Evolutionary conservation across 2,113 vertebrate species (phyloP).

Genomic region (Melanotaenia duboulayi): DNA sequence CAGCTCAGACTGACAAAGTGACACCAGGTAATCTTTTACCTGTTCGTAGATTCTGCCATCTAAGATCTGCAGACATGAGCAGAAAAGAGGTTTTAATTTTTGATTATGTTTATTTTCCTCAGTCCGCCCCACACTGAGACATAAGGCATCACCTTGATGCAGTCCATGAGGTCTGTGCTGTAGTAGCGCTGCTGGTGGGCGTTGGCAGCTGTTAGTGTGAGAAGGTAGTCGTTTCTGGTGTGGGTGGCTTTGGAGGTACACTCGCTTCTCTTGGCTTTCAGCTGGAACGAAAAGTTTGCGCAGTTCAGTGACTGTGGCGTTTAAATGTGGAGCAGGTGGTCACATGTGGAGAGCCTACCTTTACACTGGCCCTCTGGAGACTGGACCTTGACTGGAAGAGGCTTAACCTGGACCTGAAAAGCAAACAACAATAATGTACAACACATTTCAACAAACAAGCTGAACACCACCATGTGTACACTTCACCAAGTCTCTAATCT

Average conservation of each 20-base stretch:
- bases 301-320: neutral
- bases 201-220: slow-evolving; percentile 93
- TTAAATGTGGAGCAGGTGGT: neutral
- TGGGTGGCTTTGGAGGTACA: slow-evolving; percentile 96
- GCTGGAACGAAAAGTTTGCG: slow-evolving; percentile 74
- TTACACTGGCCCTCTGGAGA: slow-evolving; percentile 98
- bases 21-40: slow-evolving; percentile 93
- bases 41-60: slow-evolving; percentile 93
- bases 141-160: slow-evolving; percentile 79
- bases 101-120: fast-evolving
- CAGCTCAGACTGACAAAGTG: slow-evolving; percentile 93
- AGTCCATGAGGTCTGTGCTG: slow-evolving; percentile 90
- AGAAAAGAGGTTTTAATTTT: neutral
- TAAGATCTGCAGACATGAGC: slow-evolving; percentile 83
- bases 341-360: slow-evolving; percentile 79
- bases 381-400: slow-evolving; percentile 98
- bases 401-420: slow-evolving; percentile 94
- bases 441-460: neutral
- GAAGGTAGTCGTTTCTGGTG: slow-evolving; percentile 95
- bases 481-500: too few species aligned
- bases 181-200: slow-evolving; percentile 97
- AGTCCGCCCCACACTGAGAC: neutral
- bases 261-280: slow-evolving; percentile 95
- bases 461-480: too few species aligned
- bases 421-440: slow-evolving; percentile 1